These are phyloP conservation scores for Chiroxiphia lanceolata DNA, from an alignment of 2,797 vertebrate genomes.

Conservation along the genomic window DNA sequence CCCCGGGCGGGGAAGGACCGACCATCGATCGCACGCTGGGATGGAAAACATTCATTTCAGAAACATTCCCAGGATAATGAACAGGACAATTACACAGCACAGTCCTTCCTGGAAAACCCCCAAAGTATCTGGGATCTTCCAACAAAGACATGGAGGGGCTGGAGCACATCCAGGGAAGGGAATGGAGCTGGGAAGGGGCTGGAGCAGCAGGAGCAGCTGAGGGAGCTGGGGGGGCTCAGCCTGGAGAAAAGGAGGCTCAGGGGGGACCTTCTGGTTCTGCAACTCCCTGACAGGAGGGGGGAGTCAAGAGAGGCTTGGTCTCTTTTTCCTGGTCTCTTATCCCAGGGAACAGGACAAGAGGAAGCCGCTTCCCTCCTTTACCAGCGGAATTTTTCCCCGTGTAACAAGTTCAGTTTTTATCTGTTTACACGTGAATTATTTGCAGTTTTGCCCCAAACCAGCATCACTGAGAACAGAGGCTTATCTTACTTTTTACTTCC, in stretches of 20 bases:
- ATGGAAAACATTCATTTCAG: slow-evolving; percentile 19
- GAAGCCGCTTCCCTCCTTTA: background rate
- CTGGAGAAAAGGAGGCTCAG: background rate
- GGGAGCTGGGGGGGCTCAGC: background rate
- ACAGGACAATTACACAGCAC: fast-evolving
- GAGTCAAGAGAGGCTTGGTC: background rate
- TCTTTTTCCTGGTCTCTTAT: background rate
- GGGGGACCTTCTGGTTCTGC: background rate
- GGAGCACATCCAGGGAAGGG: fast-evolving
- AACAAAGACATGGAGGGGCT: background rate
- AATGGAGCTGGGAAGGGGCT: background rate
- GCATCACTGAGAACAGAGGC: slow-evolving; percentile 11
- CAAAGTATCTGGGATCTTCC: fast-evolving
- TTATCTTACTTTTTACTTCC: background rate
- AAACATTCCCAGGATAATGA: background rate
- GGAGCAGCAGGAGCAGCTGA: background rate
- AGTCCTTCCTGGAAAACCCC: background rate
- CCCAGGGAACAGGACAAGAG: background rate
- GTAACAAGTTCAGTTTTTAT: background rate
- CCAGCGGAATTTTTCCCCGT: background rate
- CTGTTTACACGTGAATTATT: background rate
- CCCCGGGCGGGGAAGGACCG: slow-evolving; percentile 85
- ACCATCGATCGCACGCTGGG: slow-evolving; percentile 93
- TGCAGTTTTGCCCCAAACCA: slow-evolving; percentile 19
- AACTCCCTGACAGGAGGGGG: background rate